A percentile compares a stretch with the other conserved stretches of the same genome.
Conservation (phyloP, 2,797 vertebrate genomes). For the Sus cebifrons region DNA sequence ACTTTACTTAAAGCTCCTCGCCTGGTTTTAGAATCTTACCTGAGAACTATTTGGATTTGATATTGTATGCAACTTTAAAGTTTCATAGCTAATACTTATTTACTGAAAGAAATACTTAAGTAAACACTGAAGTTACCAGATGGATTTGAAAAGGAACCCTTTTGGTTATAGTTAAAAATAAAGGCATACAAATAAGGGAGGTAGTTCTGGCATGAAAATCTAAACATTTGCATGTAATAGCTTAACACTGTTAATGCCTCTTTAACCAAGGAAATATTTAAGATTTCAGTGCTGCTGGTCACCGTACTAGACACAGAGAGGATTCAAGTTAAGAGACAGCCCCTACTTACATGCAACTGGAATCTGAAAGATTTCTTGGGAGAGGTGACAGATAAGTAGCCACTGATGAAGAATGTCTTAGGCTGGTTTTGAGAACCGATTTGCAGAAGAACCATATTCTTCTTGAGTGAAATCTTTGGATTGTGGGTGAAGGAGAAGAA, state of each 20-base stretch:
- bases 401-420: not conserved
- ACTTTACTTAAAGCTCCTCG: not conserved
- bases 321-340: not conserved
- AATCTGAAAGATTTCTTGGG: not conserved
- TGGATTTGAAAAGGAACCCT: slow-evolving; percentile 42
- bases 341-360: not conserved
- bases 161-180: not conserved
- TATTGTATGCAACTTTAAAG: not conserved
- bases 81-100: not conserved
- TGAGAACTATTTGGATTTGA: slow-evolving; percentile 46
- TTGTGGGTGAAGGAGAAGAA: not conserved
- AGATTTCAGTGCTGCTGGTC: not conserved
- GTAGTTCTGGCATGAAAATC: not conserved
- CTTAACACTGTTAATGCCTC: not conserved
- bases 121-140: slow-evolving; percentile 2
- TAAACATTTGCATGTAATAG: not conserved
- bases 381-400: not conserved
- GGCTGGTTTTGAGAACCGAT: not conserved
- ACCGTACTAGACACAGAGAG: not conserved
- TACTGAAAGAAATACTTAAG: not conserved
- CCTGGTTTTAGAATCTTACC: not conserved
- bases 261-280: not conserved
- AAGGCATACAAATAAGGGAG: not conserved
- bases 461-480: not conserved
- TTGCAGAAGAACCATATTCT: not conserved